Base-by-base conservation (phyloP, 1,140 invertebrate species). In the Lepidostoma basale region DNA sequence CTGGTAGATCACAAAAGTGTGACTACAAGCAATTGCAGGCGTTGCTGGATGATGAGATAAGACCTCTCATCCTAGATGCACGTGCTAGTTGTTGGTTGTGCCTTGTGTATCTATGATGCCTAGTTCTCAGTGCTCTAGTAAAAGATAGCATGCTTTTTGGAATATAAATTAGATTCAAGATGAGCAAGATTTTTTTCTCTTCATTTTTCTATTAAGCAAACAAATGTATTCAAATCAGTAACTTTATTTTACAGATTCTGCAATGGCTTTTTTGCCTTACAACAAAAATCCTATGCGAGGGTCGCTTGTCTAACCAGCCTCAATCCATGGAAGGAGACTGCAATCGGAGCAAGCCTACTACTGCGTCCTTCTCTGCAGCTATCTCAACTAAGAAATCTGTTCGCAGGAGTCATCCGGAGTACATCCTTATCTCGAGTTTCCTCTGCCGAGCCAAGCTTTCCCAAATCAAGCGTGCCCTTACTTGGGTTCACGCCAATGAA, bases 191-290 rank as follows among this genome's bases (percentile, higher is more conserved):
- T n/a, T n/a, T n/a, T n/a, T n/a, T n/a, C n/a, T n/a, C n/a, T n/a
- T n/a, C n/a, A n/a, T n/a, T n/a, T n/a, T n/a, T n/a, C n/a, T n/a
- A 36, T 36, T 36, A 6, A 6, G 33, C n/a, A 8, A 36, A 6
- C 33, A 36, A 8, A 8, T 8, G 6, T 36, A 36, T 36, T 36
- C n/a, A 8, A 36, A 6, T 8, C 33, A 6, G n/a, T 6, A 36
- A 36, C n/a, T 36, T 8, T 36, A 8, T 8, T 76, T 76, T 76
- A 5, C 68, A 90, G 87, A 86, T 91, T 36, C 79, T 90, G 58
- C 87, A 90, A 74, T 91, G 89, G 89, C 77, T 91, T 16, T 76
- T 91, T 25, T 88, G 85, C 64, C 77, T 90, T 49, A 88, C 89
- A 0, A 89, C 88, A 14, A 90, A 90, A 81, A 83, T 90, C 3